These are phyloP conservation scores for Tetropium fuscum DNA, from an alignment of 2,888 invertebrate species.

Conservation along the genomic window DNA sequence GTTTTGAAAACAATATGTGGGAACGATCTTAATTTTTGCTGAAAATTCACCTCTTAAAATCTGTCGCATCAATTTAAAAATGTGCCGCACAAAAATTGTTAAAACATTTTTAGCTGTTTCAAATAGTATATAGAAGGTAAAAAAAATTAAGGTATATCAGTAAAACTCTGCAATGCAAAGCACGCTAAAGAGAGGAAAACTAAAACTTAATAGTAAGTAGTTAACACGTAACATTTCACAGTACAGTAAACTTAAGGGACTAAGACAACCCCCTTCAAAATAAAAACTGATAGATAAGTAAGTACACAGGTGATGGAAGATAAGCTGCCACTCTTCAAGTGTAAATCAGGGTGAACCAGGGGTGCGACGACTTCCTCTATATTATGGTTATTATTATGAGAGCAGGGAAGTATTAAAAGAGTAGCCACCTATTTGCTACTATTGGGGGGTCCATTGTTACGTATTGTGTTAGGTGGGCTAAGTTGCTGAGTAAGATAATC, in stretches of 20 bases:
- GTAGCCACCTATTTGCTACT: constrained; percentile 21
- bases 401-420: constrained; percentile 14
- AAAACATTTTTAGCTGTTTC: too few species aligned
- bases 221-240: constrained; percentile 52
- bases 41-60: too few species aligned
- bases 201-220: too few species aligned
- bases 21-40: too few species aligned
- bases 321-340: too few species aligned
- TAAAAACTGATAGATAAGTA: constrained; percentile 1
- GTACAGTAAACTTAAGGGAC: constrained; percentile 47
- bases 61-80: too few species aligned
- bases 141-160: too few species aligned
- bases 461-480: constrained; percentile 30
- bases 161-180: too few species aligned
- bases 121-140: too few species aligned
- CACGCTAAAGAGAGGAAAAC: too few species aligned
- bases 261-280: constrained; percentile 25
- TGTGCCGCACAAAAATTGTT: too few species aligned
- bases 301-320: constrained; percentile 6
- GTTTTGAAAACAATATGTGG: too few species aligned
- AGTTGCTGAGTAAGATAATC: constrained; percentile 24
- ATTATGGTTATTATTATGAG: constrained; percentile 8
- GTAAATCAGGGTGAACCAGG: constrained; percentile 16
- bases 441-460: constrained; percentile 11
- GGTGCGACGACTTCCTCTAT: constrained; percentile 4